These are phyloP conservation scores for Drosophila tsacasi DNA, from an alignment of 1,140 invertebrate species.

Conservation along the genomic window DNA sequence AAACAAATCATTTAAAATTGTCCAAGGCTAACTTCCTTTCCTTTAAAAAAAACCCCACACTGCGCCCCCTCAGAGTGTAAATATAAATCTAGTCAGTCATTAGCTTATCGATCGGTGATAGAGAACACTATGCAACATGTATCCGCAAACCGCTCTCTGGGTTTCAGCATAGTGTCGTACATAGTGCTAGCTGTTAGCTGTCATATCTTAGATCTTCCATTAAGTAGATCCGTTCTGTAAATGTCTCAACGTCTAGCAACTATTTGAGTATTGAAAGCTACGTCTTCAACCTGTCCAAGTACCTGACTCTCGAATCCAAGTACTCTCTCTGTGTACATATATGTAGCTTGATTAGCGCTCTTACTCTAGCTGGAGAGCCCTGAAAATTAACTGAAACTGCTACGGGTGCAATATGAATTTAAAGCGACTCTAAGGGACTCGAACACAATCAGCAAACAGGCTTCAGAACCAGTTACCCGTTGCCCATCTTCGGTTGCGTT, in stretches of 20 bases:
- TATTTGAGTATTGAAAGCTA: conserved; percentile 60
- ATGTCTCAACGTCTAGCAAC: conserved; percentile 50
- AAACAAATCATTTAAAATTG: neutral
- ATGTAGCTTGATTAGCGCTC: conserved; percentile 25
- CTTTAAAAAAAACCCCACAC: neutral
- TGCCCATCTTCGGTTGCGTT: conserved; percentile 24
- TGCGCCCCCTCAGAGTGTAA: conserved; percentile 5
- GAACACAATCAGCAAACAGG: conserved; percentile 49
- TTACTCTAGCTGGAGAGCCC: conserved; percentile 6
- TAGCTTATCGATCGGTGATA: conserved; percentile 62
- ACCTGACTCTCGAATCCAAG: conserved; percentile 60
- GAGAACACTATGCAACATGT: conserved; percentile 39
- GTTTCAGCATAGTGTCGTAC: conserved; percentile 30
- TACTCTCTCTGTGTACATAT: conserved; percentile 10
- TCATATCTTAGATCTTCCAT: conserved; percentile 82
- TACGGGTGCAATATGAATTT: conserved; percentile 55
- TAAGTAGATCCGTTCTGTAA: conserved; percentile 43
- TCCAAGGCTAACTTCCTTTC: neutral
- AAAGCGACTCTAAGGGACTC: conserved; percentile 27
- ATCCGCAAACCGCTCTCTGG: conserved; percentile 2
- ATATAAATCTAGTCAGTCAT: conserved; percentile 39
- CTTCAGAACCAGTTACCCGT: conserved; percentile 32
- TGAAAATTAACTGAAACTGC: conserved; percentile 22
- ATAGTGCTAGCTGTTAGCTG: conserved; percentile 52
- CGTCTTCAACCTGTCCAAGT: conserved; percentile 77